Conservation (phyloP, 2,797 vertebrate genomes). For the Buphagus erythrorhynchus region DNA sequence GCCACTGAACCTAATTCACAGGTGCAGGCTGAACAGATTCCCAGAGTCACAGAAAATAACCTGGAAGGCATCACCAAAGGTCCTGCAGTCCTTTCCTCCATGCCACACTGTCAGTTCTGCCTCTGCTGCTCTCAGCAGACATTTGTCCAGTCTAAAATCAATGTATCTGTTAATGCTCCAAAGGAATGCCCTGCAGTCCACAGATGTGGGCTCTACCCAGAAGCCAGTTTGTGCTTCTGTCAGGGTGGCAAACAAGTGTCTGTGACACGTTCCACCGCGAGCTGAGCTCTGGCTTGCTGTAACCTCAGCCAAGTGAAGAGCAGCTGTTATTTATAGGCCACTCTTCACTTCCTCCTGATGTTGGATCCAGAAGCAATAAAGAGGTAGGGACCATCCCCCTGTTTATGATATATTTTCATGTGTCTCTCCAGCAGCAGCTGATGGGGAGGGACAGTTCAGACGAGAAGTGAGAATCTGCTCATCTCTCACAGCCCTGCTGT, state of each 20-base stretch:
- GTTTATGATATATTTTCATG: background rate
- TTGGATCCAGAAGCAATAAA: background rate
- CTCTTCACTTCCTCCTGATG: background rate
- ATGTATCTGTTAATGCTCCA: background rate
- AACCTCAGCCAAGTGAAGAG: background rate
- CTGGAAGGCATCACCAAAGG: background rate
- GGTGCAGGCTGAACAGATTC: background rate
- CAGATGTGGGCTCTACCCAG: background rate
- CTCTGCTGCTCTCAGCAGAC: background rate
- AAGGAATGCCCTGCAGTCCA: background rate
- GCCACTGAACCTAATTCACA: background rate
- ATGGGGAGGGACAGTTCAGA: background rate
- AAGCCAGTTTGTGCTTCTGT: background rate
- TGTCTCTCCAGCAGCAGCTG: background rate
- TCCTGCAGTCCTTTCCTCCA: background rate
- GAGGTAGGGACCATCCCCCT: background rate
- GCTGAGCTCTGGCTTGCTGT: background rate
- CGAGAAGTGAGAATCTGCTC: background rate
- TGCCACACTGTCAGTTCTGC: background rate
- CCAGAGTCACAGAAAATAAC: background rate
- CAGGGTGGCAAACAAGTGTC: background rate
- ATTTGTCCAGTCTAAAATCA: background rate
- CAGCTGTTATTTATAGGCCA: background rate
- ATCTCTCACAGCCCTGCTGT: background rate
- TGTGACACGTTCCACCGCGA: accelerated